Evolutionary conservation across 2,888 invertebrate genomes (phyloP).

Genomic region (Scaptomyza caliginosa): DNA sequence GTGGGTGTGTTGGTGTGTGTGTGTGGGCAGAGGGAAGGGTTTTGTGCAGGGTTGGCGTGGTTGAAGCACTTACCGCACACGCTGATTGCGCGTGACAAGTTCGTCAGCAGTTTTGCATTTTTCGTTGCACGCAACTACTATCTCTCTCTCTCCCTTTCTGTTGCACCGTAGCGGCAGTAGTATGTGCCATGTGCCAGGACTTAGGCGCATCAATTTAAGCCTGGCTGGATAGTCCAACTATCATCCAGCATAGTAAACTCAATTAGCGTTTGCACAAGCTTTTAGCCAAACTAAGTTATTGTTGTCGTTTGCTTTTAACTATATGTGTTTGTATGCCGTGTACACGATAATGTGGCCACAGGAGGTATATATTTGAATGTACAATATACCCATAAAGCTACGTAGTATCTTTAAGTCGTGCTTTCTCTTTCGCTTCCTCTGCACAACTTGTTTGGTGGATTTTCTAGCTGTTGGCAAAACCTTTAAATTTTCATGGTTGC

Average conservation of each 20-base stretch:
- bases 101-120: conserved; percentile 71
- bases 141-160: too few species aligned
- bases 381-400: too few species aligned
- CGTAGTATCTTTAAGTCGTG: neutral
- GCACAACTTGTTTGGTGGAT: conserved; percentile 1
- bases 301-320: conserved; percentile 30
- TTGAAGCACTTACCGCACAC: conserved; percentile 55
- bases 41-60: conserved; percentile 40
- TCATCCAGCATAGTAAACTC: conserved; percentile 56
- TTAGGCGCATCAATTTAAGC: conserved; percentile 49
- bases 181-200: conserved; percentile 12
- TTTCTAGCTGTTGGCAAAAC: neutral
- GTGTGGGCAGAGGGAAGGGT: neutral
- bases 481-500: neutral
- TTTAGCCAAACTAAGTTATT: conserved; percentile 72
- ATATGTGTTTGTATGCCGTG: conserved; percentile 19
- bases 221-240: conserved; percentile 16
- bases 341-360: neutral
- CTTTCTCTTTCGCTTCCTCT: neutral
- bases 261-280: conserved; percentile 68
- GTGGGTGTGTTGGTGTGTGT: neutral
- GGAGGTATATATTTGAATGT: neutral
- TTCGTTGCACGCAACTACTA: neutral
- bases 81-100: conserved; percentile 69
- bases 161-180: neutral